Conservation (phyloP, 2,888 invertebrate species). For the Agriopis leucophaearia region DNA sequence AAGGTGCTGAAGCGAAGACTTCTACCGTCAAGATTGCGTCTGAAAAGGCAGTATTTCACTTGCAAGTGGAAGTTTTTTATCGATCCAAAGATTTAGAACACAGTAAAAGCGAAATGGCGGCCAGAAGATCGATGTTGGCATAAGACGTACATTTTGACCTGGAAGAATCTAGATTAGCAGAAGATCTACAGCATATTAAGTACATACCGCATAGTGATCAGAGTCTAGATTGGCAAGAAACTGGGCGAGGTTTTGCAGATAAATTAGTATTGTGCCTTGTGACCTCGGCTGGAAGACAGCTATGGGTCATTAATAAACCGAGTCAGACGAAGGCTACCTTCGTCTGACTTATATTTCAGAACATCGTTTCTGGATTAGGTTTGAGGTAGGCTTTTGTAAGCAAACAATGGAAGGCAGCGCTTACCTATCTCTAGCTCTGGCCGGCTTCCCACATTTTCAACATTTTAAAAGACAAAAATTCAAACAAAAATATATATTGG, state of each 20-base stretch:
- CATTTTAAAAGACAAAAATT: no score
- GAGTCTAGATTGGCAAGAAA: conserved; percentile 4
- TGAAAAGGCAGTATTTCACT: conserved; percentile 49
- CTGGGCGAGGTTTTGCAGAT: conserved; percentile 17
- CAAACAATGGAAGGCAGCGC: not conserved
- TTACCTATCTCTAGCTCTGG: not conserved
- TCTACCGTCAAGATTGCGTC: conserved; percentile 29
- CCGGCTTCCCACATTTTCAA: no score
- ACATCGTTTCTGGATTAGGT: conserved; percentile 14
- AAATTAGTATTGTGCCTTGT: conserved; percentile 17
- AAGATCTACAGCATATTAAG: not conserved
- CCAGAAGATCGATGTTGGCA: conserved; percentile 45
- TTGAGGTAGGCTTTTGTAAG: not conserved
- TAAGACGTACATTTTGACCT: conserved; percentile 28
- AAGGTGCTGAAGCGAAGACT: conserved; percentile 10
- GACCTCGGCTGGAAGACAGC: conserved; percentile 20
- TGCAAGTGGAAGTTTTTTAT: conserved; percentile 45
- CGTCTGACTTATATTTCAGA: conserved; percentile 8
- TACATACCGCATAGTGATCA: not conserved
- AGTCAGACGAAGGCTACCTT: not conserved
- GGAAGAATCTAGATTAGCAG: conserved; percentile 25
- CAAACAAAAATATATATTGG: no score
- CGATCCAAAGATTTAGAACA: conserved; percentile 55
- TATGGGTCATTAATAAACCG: conserved; percentile 20
- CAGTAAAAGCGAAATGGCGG: conserved; percentile 50